phyloP scores from a whole-genome alignment of 2,888 invertebrate genomes.

The Melanostoma scalare region DNA sequence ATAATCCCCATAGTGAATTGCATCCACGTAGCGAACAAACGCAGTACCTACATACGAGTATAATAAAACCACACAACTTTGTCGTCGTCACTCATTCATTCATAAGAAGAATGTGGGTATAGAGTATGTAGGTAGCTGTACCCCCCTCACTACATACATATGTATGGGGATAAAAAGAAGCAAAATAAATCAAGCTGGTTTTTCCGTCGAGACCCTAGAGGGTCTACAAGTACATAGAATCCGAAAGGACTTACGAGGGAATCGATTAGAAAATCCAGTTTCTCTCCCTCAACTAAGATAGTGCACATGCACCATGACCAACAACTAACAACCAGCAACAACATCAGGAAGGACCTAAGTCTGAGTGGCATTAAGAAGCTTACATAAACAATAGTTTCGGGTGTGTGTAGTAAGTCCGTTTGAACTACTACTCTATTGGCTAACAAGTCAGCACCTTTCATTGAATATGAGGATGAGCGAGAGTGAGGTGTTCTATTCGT shows the following conservation, averaged over 20 bases:
- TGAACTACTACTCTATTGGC: constrained; percentile 54
- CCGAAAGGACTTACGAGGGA: constrained; percentile 54
- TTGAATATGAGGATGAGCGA: constrained; percentile 60
- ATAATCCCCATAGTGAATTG: constrained; percentile 60
- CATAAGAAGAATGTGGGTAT: constrained; percentile 42
- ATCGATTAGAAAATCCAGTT: constrained; percentile 67
- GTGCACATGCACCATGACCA: constrained; percentile 13
- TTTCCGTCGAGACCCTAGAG: constrained; percentile 9
- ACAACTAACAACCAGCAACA: constrained; percentile 23
- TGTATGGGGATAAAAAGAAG: constrained; percentile 33
- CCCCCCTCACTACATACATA: constrained; percentile 41
- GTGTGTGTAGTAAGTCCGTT: constrained; percentile 65
- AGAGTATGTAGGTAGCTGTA: background rate
- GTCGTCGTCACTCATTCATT: constrained; percentile 53
- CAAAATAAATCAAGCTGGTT: constrained; percentile 64
- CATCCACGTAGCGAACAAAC: constrained; percentile 28
- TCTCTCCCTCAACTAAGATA: constrained; percentile 6
- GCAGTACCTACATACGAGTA: constrained; percentile 50
- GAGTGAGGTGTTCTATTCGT: constrained; percentile 12
- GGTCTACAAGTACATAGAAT: constrained; percentile 29
- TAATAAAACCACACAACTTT: constrained; percentile 26
- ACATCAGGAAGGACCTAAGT: constrained; percentile 61
- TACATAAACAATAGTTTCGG: constrained; percentile 71
- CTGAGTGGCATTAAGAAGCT: constrained; percentile 73
- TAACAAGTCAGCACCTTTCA: constrained; percentile 73